A percentile compares a stretch with the other conserved stretches of the same genome.
Evolutionary conservation across 1,140 invertebrate genomes (phyloP).

Genomic region (Holotrichia oblita): DNA sequence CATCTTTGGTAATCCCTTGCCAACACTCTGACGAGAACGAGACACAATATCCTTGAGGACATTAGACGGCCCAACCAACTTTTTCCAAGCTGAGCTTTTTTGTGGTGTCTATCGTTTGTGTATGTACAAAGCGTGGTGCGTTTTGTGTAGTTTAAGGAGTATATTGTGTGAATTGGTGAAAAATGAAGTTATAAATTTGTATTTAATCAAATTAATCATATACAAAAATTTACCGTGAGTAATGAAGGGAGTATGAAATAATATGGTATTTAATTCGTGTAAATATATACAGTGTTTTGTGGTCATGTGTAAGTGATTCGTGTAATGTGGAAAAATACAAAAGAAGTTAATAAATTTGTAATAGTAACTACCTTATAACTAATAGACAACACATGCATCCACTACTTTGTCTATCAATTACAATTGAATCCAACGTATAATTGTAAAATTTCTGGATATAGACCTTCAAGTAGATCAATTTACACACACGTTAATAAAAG

Average conservation of each 20-base stretch:
- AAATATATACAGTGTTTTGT: constrained; percentile 39
- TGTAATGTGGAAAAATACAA: constrained; percentile 32
- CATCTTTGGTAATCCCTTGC: constrained; percentile 57
- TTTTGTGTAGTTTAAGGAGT: constrained; percentile 39
- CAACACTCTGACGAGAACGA: constrained; percentile 65
- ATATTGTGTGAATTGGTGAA: constrained; percentile 30
- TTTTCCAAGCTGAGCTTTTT: constrained; percentile 67
- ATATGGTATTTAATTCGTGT: not conserved
- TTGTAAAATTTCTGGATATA: no score
- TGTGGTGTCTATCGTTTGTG: constrained; percentile 47
- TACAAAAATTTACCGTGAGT: constrained; percentile 54
- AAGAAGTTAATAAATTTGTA: constrained; percentile 18
- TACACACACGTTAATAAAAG: no score
- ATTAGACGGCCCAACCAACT: constrained; percentile 65
- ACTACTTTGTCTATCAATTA: not conserved
- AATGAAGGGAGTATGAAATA: constrained; percentile 50
- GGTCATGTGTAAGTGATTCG: constrained; percentile 2
- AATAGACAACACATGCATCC: not conserved
- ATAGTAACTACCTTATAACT: constrained; percentile 7
- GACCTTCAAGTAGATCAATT: no score
- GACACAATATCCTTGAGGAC: constrained; percentile 68
- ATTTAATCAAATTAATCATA: constrained; percentile 39
- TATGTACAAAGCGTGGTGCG: constrained; percentile 55
- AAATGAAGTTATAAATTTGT: constrained; percentile 26
- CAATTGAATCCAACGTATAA: no score